Conservation (phyloP, 2,888 invertebrate species). For the Erpobdella octoculata region DNA sequence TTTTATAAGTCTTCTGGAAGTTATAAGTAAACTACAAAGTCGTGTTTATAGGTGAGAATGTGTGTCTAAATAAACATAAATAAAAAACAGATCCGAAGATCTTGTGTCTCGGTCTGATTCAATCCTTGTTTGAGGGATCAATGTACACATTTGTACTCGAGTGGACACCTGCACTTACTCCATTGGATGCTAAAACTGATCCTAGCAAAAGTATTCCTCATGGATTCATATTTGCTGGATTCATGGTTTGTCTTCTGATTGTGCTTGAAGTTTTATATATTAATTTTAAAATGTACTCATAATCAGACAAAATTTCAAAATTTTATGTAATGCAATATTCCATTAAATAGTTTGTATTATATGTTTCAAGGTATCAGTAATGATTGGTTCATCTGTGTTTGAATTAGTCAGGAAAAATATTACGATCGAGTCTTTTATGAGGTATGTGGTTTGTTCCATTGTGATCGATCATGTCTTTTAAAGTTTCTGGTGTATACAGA, state of each 20-base stretch:
- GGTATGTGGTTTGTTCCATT: no score
- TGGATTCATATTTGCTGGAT: slow-evolving; percentile 55
- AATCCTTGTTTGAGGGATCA: slow-evolving; percentile 56
- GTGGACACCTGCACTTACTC: slow-evolving; percentile 54
- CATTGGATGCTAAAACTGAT: background rate
- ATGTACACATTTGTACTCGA: slow-evolving; percentile 57
- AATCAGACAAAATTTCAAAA: background rate
- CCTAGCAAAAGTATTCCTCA: slow-evolving; percentile 50
- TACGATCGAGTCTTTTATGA: slow-evolving; percentile 53
- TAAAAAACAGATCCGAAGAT: slow-evolving; percentile 54
- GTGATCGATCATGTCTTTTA: no score
- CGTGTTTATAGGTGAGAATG: no score
- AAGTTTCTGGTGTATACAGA: no score
- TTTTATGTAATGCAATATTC: background rate
- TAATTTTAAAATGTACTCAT: background rate
- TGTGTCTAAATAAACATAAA: no score
- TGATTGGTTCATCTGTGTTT: slow-evolving; percentile 55
- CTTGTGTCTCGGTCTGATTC: slow-evolving; percentile 54
- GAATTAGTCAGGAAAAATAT: slow-evolving; percentile 48
- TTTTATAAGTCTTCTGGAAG: no score
- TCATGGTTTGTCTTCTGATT: slow-evolving; percentile 53
- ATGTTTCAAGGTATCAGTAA: slow-evolving; percentile 52
- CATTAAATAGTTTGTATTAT: background rate
- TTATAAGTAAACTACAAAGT: no score
- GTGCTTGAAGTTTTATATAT: background rate